Percentiles rank a stretch among this genome's conserved stretches.
phyloP scores from a whole-genome alignment of 2,888 invertebrate genomes.

The Agrochola lota region DNA sequence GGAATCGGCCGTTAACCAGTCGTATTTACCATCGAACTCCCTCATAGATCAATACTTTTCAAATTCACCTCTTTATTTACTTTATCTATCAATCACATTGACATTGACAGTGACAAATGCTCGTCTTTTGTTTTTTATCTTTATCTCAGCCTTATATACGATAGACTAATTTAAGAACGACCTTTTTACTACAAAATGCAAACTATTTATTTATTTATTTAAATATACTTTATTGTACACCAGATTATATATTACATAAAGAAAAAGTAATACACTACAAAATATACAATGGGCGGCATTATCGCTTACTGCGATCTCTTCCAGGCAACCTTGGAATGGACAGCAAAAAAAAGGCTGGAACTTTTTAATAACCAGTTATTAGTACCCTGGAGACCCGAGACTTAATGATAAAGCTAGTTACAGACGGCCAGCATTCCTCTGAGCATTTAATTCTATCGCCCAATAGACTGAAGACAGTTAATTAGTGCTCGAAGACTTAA shows the following conservation, averaged over 20 bases:
- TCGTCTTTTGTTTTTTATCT: not conserved
- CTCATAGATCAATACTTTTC: not conserved
- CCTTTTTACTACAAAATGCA: not conserved
- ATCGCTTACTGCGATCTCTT: no score
- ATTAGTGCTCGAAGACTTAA: slow-evolving; percentile 28
- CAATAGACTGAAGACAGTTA: slow-evolving; percentile 4
- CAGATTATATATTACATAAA: no score
- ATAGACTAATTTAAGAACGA: not conserved
- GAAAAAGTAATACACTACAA: no score
- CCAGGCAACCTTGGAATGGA: no score
- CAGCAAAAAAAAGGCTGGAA: no score
- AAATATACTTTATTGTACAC: no score
- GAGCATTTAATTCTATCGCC: slow-evolving; percentile 26
- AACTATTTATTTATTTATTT: no score
- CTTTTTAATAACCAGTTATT: slow-evolving; percentile 16
- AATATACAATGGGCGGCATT: no score
- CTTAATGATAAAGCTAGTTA: slow-evolving; percentile 21
- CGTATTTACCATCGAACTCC: not conserved
- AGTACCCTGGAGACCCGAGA: not conserved
- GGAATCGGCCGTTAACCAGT: not conserved
- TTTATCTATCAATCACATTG: not conserved
- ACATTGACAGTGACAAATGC: not conserved
- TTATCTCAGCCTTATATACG: not conserved
- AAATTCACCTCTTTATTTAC: no score
- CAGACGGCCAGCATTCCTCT: slow-evolving; percentile 4